Percentiles rank a stretch among this genome's conserved stretches.
Conservation (phyloP, 2,797 vertebrate genomes). For the Phyllotis vaccarum region DNA sequence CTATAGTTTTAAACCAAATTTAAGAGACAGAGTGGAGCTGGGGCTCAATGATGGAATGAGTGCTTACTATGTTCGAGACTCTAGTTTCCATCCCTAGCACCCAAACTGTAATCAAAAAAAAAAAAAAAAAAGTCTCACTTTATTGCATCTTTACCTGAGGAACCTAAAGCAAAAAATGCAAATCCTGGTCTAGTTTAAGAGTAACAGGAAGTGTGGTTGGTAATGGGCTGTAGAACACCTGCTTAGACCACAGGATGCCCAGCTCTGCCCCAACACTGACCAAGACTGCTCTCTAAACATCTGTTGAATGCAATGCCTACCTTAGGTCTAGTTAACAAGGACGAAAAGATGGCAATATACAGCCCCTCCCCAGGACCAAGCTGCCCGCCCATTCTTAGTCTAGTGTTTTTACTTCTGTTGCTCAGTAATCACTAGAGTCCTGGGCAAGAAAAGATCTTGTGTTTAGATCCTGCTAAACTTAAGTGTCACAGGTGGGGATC, state of each 20-base stretch:
- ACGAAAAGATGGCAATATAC: background rate
- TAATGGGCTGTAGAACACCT: background rate
- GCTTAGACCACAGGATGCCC: background rate
- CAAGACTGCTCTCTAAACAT: background rate
- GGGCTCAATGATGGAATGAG: background rate
- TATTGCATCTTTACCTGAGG: background rate
- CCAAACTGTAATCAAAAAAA: background rate
- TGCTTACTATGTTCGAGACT: background rate
- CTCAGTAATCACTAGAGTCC: background rate
- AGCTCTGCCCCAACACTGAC: background rate
- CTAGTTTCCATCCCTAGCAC: background rate
- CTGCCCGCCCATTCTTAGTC: background rate
- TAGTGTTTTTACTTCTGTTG: background rate
- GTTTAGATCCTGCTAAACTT: slow-evolving; percentile 50
- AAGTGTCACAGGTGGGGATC: slow-evolving; percentile 46
- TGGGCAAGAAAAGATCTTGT: background rate
- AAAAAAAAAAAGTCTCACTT: background rate
- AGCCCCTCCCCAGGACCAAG: background rate
- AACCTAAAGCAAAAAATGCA: slow-evolving; percentile 21
- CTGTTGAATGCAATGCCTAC: background rate
- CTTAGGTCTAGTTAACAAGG: background rate
- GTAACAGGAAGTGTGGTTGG: background rate
- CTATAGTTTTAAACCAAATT: background rate
- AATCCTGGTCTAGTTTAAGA: background rate
- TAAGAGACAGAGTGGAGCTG: background rate